Evolutionary conservation across 2,113 vertebrate species (phyloP), one percentile per base, ranked within the genome.

Genomic region (Camelus dromedarius): DNA sequence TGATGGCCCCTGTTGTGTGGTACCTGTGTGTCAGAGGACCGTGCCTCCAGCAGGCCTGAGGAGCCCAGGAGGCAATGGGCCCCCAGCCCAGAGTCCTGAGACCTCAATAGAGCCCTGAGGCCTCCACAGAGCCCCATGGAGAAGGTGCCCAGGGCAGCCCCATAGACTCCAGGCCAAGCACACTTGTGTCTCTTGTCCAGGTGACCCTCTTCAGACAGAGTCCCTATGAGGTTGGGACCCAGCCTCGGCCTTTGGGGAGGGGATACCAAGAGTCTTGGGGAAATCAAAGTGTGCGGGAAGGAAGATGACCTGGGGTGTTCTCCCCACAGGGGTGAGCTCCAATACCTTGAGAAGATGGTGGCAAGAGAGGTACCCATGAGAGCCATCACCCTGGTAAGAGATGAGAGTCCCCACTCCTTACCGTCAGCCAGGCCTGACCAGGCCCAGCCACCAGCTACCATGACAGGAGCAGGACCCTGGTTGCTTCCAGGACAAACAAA

Each of bases 301-400:
- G 52, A 76, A 76, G 30, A 8, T 56, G 52, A 81, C 5, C 4
- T 56, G n/a, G 26, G 26, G 8, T n/a, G 76, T 94, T 22, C 22
- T 91, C 13, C n/a, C 70, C 26, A n/a, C 46, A 72, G 70, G 48
- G 9, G 18, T 88, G 64, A 88, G 64, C 32, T 72, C 92, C 62
- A 75, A 50, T 30, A 32, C 13, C 5, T 70, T 50, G 52, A 79
- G 83, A 70, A 50, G 38, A 80, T 77, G 75, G 50, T 8, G 20
- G 4, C 19, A 8, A 22, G 4, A n/a, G 46, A 0, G 1, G 0
- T 16, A 16, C 13, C 19, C 2, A 1, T 1, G 3, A 8, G 82
- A 0, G 0, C 0, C 67, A 1, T 80, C 12, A 2, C 0, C 2
- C 0, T 15, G 72, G 88, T 96, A 42, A 73, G 56, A 62, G 24